phyloP scores from a whole-genome alignment of 2,888 invertebrate genomes.

The Dynastes grantii region DNA sequence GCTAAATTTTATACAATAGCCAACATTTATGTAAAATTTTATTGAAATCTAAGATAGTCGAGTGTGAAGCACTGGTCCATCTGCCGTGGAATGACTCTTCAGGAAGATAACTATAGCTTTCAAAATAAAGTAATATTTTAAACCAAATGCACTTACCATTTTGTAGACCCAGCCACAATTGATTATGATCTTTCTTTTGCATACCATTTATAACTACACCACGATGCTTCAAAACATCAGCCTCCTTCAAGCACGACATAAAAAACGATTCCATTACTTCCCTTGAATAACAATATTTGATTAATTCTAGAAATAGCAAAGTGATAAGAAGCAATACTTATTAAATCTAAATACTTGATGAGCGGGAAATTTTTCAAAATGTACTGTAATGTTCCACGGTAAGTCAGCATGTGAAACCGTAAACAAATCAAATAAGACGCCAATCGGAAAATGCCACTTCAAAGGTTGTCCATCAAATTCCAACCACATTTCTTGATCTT shows the following conservation, averaged over 20 bases:
- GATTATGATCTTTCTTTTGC: constrained; percentile 97
- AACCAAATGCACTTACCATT: constrained; percentile 79
- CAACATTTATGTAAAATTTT: too few species aligned
- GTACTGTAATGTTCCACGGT: constrained; percentile 95
- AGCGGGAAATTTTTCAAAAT: constrained; percentile 96
- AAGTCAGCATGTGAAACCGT: constrained; percentile 79
- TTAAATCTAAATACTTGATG: constrained; percentile 89
- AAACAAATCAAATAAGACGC: constrained; percentile 91
- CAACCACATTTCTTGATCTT: constrained; percentile 94
- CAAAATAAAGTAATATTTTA: neutral
- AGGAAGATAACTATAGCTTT: too few species aligned
- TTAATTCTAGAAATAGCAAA: constrained; percentile 9
- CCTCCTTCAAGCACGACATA: constrained; percentile 97
- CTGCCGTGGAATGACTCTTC: too few species aligned
- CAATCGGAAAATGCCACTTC: constrained; percentile 92
- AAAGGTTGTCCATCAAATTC: constrained; percentile 93
- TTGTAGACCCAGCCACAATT: constrained; percentile 94
- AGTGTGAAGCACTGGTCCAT: too few species aligned
- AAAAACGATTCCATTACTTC: constrained; percentile 95
- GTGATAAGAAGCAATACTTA: constrained; percentile 75
- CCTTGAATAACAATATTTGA: constrained; percentile 69
- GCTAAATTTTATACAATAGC: too few species aligned
- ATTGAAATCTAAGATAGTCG: too few species aligned
- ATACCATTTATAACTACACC: constrained; percentile 91
- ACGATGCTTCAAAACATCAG: constrained; percentile 97